Evolutionary conservation across 2,113 vertebrate genomes (phyloP).

Genomic region (Origma solitaria): DNA sequence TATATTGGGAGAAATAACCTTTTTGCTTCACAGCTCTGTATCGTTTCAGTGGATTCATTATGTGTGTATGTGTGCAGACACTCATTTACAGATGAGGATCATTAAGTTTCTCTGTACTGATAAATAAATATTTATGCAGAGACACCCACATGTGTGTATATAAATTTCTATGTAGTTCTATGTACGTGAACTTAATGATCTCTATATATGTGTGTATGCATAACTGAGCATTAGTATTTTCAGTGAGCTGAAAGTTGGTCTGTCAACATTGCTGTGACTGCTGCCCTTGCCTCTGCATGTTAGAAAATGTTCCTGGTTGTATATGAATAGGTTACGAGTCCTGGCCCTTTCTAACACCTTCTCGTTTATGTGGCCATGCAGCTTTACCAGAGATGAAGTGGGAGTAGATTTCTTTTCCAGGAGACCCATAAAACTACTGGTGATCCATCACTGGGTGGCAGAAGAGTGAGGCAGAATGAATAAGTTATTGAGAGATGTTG

Average conservation of each 20-base stretch:
- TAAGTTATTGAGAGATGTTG: neutral
- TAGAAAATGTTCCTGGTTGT: neutral
- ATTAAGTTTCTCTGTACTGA: slow-evolving; percentile 5
- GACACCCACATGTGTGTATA: neutral
- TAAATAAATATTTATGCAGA: slow-evolving; percentile 13
- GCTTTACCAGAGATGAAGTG: neutral
- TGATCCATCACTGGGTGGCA: neutral
- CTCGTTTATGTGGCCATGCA: neutral
- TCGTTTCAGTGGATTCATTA: neutral
- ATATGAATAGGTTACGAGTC: neutral
- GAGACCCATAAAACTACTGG: neutral
- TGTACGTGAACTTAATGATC: neutral
- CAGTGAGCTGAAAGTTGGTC: neutral
- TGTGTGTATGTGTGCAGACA: neutral
- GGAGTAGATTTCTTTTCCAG: neutral
- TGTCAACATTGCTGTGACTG: neutral
- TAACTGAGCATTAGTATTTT: neutral
- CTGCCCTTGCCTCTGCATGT: neutral
- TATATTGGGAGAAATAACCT: neutral
- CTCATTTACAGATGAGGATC: neutral
- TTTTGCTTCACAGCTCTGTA: neutral
- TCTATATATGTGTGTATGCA: neutral
- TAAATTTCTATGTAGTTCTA: neutral
- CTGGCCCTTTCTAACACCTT: neutral
- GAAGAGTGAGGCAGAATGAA: neutral